Evolutionary conservation across 2,888 invertebrate species (phyloP).

Genomic region (Leuctra nigra): DNA sequence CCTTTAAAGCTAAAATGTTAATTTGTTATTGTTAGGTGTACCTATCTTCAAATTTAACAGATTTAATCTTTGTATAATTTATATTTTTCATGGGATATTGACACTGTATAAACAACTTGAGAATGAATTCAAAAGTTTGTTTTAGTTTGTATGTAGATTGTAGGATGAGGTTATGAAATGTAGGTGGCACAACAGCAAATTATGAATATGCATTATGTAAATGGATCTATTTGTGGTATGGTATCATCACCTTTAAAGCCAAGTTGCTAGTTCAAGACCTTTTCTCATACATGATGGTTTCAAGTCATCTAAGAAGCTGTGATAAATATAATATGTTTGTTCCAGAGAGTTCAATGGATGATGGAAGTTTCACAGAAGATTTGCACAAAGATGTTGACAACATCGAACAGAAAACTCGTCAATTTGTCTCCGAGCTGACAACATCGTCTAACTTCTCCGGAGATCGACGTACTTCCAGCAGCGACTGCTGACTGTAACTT

Average conservation of each 20-base stretch:
- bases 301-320: too few species aligned
- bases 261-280: too few species aligned
- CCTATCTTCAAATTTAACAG: not conserved
- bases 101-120: too few species aligned
- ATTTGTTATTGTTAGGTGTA: not conserved
- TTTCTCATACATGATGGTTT: too few species aligned
- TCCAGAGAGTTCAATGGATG: slow-evolving; percentile 27
- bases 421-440: slow-evolving; percentile 19
- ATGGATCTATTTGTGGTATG: too few species aligned
- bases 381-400: slow-evolving; percentile 9
- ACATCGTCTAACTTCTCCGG: slow-evolving; percentile 16
- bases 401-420: slow-evolving; percentile 10
- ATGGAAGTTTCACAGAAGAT: slow-evolving; percentile 24
- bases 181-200: too few species aligned
- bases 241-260: too few species aligned
- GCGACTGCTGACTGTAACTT: slow-evolving; percentile 9
- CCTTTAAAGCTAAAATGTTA: not conserved
- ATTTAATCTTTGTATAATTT: not conserved
- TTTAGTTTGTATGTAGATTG: too few species aligned
- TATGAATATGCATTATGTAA: too few species aligned
- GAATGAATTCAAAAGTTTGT: too few species aligned
- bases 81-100: not conserved
- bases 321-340: not conserved
- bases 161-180: too few species aligned
- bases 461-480: slow-evolving; percentile 3